phyloP scores from a whole-genome alignment of 1,140 invertebrate genomes.

The Micrasema minimum region DNA sequence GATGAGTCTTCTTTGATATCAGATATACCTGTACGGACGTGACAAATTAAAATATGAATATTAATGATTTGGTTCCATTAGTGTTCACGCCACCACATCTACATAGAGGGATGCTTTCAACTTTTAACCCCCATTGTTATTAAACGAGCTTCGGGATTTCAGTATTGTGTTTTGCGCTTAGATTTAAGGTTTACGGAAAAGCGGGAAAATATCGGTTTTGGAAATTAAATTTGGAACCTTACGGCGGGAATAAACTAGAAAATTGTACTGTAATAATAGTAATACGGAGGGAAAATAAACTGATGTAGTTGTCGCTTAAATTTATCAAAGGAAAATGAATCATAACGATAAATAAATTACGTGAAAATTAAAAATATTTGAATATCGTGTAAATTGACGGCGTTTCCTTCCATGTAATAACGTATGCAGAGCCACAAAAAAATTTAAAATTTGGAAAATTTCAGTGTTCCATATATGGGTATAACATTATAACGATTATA shows the following conservation, averaged over 20 bases:
- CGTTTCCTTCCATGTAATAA: no score
- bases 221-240: constrained; percentile 16
- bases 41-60: constrained; percentile 40
- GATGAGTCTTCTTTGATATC: constrained; percentile 37
- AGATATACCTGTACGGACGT: constrained; percentile 34
- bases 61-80: constrained; percentile 39
- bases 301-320: no score
- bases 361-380: no score
- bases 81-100: background rate
- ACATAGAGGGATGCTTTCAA: constrained; percentile 5
- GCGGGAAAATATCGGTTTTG: constrained; percentile 1
- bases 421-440: background rate
- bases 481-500: no score
- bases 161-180: constrained; percentile 10
- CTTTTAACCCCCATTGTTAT: constrained; percentile 23
- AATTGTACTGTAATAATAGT: constrained; percentile 1
- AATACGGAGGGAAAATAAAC: no score
- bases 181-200: background rate
- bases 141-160: background rate
- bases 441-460: no score
- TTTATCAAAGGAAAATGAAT: no score
- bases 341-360: background rate
- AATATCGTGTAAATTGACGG: no score
- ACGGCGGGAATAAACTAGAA: background rate
- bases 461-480: no score